phyloP scores from a whole-genome alignment of 1,140 invertebrate species.

The Drosophila novamexicana region DNA sequence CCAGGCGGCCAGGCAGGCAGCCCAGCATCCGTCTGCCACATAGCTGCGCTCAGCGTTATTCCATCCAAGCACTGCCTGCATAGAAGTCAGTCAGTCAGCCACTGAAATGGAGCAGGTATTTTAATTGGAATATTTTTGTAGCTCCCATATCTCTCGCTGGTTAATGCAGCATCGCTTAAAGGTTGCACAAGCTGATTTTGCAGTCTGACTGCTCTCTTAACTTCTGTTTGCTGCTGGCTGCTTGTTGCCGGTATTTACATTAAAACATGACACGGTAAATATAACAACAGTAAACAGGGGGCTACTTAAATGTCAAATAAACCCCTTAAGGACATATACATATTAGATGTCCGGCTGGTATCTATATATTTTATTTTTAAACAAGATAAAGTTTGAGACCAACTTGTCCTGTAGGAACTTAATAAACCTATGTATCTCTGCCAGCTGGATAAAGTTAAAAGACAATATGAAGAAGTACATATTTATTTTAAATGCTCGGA shows the following conservation, averaged over 20 bases:
- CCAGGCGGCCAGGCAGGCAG: slow-evolving; percentile 10
- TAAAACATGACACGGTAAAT: not conserved
- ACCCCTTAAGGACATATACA: no score
- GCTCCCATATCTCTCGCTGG: not conserved
- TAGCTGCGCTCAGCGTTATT: slow-evolving; percentile 4
- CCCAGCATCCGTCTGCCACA: not conserved
- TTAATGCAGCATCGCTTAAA: slow-evolving; percentile 3
- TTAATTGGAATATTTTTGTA: slow-evolving; percentile 64
- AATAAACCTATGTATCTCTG: no score
- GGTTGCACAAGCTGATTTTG: not conserved
- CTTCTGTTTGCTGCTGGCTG: no score
- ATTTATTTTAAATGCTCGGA: no score
- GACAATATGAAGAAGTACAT: no score
- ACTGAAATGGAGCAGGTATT: slow-evolving; percentile 45
- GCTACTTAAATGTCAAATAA: not conserved
- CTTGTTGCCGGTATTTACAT: no score
- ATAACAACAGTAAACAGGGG: not conserved
- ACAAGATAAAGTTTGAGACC: no score
- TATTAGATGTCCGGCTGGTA: no score
- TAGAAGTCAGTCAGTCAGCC: slow-evolving; percentile 1
- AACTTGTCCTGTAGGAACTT: no score
- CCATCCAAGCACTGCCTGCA: not conserved
- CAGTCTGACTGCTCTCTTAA: no score
- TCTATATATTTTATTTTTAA: no score
- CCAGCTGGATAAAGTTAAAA: no score